phyloP scores from a whole-genome alignment of 2,888 invertebrate genomes.

The Crematogaster levior region DNA sequence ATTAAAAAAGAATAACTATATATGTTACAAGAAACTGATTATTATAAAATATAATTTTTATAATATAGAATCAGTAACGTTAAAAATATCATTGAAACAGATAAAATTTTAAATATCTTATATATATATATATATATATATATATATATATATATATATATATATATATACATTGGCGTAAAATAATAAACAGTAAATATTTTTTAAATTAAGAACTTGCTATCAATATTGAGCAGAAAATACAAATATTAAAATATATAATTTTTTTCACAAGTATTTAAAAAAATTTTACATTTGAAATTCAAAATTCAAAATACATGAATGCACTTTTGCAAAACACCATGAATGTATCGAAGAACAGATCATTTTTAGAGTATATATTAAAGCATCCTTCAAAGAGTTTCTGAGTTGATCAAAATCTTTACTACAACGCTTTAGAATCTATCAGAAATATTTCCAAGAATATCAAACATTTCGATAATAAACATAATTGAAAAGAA shows the following conservation, averaged over 20 bases:
- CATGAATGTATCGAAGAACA: neutral
- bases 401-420: neutral
- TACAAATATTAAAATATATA: neutral
- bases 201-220: neutral
- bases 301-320: neutral
- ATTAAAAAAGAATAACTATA: neutral
- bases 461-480: neutral
- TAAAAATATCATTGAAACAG: neutral
- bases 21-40: neutral
- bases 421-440: neutral
- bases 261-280: neutral
- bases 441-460: neutral
- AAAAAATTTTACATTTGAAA: neutral
- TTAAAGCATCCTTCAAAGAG: neutral
- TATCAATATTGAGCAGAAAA: neutral
- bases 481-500: neutral
- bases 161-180: no score
- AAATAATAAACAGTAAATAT: slow-evolving; percentile 3
- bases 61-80: neutral
- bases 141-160: no score
- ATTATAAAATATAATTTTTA: neutral
- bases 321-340: neutral
- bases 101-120: neutral
- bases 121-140: no score
- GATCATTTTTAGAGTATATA: neutral